phyloP scores from a whole-genome alignment of 2,888 invertebrate species.

The Calliopum simillimum region DNA sequence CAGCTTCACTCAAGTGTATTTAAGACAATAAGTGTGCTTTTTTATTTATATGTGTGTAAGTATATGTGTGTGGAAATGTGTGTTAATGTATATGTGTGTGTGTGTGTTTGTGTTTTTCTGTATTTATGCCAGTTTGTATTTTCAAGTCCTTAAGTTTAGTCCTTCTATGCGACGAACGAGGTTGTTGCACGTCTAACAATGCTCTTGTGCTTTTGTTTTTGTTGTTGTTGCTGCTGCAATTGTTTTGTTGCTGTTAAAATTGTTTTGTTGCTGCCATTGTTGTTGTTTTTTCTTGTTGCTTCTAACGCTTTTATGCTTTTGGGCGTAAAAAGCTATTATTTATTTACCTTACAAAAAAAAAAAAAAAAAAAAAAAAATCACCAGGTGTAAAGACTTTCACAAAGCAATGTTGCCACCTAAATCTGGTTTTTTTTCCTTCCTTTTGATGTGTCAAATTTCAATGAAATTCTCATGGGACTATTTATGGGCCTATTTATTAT shows the following conservation, averaged over 20 bases:
- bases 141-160: slow-evolving; percentile 18
- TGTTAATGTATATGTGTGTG: background rate
- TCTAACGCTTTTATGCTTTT: background rate
- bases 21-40: slow-evolving; percentile 28
- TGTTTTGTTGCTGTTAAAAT: background rate
- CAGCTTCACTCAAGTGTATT: slow-evolving; percentile 26
- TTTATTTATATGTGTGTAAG: background rate
- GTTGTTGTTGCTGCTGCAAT: background rate
- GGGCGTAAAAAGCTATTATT: background rate
- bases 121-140: slow-evolving; percentile 11
- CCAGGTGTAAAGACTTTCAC: slow-evolving; percentile 11
- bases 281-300: background rate
- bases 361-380: too few species aligned
- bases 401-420: background rate
- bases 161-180: slow-evolving; percentile 8
- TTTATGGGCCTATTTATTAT: too few species aligned
- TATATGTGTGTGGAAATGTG: background rate
- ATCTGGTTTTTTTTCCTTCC: too few species aligned
- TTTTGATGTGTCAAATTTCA: too few species aligned
- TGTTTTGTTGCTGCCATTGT: slow-evolving; percentile 3
- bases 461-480: too few species aligned
- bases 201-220: background rate
- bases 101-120: slow-evolving; percentile 6
- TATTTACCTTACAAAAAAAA: background rate
- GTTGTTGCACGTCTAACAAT: slow-evolving; percentile 31